Evolutionary conservation across 2,113 vertebrate species (phyloP).

Genomic region (Onychostruthus taczanowskii): DNA sequence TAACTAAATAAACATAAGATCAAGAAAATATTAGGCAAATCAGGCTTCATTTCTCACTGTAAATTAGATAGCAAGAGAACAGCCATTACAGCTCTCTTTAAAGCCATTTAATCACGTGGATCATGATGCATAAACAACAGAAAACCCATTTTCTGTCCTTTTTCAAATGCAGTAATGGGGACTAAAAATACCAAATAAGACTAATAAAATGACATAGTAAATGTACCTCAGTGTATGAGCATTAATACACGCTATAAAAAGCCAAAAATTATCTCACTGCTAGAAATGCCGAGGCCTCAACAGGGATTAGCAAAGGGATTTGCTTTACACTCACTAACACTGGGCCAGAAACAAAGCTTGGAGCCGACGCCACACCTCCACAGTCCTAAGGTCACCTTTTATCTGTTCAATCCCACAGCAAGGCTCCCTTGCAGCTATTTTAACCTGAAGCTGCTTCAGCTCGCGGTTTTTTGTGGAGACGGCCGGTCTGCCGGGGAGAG

Average conservation of each 20-base stretch:
- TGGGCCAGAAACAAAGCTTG: background rate
- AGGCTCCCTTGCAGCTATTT: background rate
- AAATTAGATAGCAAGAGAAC: background rate
- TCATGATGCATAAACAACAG: background rate
- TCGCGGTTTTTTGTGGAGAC: background rate
- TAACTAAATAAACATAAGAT: background rate
- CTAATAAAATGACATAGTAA: background rate
- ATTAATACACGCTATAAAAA: background rate
- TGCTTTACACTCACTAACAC: background rate
- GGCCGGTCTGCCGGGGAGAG: rapidly evolving
- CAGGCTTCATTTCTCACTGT: background rate
- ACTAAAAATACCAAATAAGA: background rate
- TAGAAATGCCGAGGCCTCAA: background rate
- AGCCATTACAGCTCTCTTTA: background rate
- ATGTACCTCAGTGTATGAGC: background rate
- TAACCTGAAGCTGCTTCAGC: background rate
- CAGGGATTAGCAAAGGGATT: background rate
- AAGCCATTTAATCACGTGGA: background rate
- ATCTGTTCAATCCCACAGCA: background rate
- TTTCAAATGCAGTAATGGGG: background rate
- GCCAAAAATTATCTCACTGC: background rate
- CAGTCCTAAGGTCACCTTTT: background rate
- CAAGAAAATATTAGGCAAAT: background rate
- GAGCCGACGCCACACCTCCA: background rate
- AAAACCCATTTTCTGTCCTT: background rate